Conservation (phyloP, 2,888 invertebrate genomes). For the Andrena bucephala region DNA sequence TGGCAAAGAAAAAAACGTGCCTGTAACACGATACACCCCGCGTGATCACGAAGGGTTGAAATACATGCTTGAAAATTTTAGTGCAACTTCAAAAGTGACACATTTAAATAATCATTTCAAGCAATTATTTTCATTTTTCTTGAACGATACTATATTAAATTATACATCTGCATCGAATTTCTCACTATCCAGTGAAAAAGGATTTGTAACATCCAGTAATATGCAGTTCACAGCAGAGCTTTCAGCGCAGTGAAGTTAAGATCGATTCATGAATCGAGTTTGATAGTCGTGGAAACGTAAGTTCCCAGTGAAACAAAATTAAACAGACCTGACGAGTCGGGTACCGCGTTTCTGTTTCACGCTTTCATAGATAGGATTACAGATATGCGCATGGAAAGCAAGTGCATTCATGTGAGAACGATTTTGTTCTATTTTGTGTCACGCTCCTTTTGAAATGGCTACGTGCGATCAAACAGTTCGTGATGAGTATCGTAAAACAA, state of each 20-base stretch:
- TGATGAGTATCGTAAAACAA: constrained; percentile 3
- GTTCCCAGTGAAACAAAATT: constrained; percentile 55
- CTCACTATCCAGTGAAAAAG: too few species aligned
- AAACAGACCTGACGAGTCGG: constrained; percentile 36
- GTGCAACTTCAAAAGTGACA: too few species aligned
- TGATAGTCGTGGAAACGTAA: constrained; percentile 56
- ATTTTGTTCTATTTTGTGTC: constrained; percentile 13
- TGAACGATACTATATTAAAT: too few species aligned
- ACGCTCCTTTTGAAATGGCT: constrained; percentile 15
- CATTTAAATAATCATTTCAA: too few species aligned
- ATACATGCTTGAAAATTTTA: too few species aligned
- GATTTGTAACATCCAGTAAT: too few species aligned
- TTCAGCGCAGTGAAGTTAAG: constrained; percentile 61
- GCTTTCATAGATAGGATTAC: constrained; percentile 19
- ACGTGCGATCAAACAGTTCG: neutral
- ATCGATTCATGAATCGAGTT: constrained; percentile 58
- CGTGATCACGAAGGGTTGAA: too few species aligned
- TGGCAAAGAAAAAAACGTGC: too few species aligned
- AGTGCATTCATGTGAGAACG: constrained; percentile 14
- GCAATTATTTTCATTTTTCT: too few species aligned
- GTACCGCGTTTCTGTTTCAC: constrained; percentile 10
- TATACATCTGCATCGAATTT: too few species aligned
- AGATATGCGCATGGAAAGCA: neutral
- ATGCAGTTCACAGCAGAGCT: neutral
- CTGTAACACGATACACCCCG: too few species aligned